A percentile compares a stretch with the other conserved stretches of the same genome.
Conservation (phyloP, 2,113 vertebrate genomes). For the Aptenodytes patagonicus region DNA sequence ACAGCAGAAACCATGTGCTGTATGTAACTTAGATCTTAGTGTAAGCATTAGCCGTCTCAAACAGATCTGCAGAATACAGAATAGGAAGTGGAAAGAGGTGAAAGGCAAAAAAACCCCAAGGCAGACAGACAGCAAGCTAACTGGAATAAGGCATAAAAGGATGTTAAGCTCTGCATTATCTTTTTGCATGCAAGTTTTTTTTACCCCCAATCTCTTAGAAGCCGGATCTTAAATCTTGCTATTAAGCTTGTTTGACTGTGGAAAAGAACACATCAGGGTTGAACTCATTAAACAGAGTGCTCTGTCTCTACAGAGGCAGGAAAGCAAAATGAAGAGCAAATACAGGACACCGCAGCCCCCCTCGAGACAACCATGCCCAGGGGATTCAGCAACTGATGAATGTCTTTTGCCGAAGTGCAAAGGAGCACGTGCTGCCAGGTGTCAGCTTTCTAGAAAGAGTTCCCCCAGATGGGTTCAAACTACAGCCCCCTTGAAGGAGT, state of each 20-base stretch:
- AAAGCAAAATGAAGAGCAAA: background rate
- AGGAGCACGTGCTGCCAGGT: background rate
- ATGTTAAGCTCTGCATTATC: background rate
- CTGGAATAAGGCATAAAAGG: background rate
- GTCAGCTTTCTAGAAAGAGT: background rate
- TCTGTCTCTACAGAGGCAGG: background rate
- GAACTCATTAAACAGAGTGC: background rate
- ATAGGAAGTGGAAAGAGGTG: background rate
- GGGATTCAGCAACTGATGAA: fast-evolving
- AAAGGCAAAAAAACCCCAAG: background rate
- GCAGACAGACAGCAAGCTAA: background rate
- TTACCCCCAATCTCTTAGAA: background rate
- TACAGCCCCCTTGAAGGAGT: background rate
- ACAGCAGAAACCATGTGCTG: background rate
- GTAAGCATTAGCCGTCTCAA: background rate
- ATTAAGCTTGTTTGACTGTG: background rate
- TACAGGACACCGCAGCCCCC: background rate
- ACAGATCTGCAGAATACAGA: background rate
- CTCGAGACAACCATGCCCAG: background rate
- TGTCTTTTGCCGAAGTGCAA: background rate
- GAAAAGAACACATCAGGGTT: background rate
- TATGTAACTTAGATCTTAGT: background rate
- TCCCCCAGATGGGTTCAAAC: background rate
- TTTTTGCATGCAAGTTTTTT: background rate
- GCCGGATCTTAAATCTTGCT: background rate